A percentile compares a stretch with the other conserved stretches of the same genome.
Conservation (phyloP, 92 coral and sea anemone species). For the Zoanthus solanderi region DNA sequence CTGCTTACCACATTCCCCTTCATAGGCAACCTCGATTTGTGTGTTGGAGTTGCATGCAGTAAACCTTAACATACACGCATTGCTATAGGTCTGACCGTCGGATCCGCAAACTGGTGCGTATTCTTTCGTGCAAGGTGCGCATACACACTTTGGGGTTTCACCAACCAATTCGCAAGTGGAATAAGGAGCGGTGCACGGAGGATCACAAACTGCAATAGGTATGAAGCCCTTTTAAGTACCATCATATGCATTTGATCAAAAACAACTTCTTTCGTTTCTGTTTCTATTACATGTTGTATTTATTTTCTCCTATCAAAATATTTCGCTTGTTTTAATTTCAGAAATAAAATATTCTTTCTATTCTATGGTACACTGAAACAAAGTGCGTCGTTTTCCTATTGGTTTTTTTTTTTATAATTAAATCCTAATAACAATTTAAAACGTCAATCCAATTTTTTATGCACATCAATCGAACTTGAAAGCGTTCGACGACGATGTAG, state of each 20-base stretch:
- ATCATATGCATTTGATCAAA: background rate
- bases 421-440: too few species aligned
- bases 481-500: too few species aligned
- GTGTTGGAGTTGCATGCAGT: background rate
- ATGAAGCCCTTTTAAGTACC: background rate
- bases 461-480: too few species aligned
- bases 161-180: background rate
- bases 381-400: too few species aligned
- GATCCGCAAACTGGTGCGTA: conserved; percentile 4
- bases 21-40: background rate
- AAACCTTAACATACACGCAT: background rate
- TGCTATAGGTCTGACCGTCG: background rate
- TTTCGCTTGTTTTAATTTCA: too few species aligned
- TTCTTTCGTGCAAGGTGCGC: background rate
- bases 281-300: background rate
- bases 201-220: background rate
- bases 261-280: background rate
- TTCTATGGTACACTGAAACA: too few species aligned
- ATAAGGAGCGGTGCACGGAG: background rate
- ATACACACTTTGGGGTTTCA: background rate
- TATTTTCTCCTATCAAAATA: too few species aligned
- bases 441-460: too few species aligned
- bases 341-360: too few species aligned
- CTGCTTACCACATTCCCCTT: background rate
- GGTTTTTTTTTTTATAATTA: too few species aligned